Base-by-base conservation (phyloP, 2,113 vertebrate genomes). In the Bubalus kerabau region DNA sequence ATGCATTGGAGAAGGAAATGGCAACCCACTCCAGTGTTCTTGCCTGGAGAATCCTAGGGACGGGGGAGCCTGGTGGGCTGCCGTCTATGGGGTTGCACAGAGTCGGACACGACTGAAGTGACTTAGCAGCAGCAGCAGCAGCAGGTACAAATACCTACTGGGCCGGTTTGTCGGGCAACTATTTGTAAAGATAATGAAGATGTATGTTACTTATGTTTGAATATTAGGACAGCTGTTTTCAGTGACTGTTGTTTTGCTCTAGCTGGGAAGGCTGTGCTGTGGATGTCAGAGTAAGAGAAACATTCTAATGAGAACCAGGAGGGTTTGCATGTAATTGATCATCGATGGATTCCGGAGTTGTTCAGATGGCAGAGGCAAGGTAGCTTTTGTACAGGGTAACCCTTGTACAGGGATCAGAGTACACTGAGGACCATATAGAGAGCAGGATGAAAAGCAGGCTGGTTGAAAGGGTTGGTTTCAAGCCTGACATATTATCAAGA, bases 301-400 rank as follows among this genome's bases (percentile, higher is more conserved):
- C 40, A 32, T 87, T 96, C 10, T 76, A 76, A 3, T 40, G 43
- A 67, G 91, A 76, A 67, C 59, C 50, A 26, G 82, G 85, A 59
- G 64, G 21, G 19, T 24, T 83, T 91, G 19, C n/a, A 83, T 15
- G 6, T 60, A 36, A 17, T 40, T 67, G 56, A 81, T 91, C 90
- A 8, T 5, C 50, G 90, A 54, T 67, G 62, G 91, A 76, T n/a
- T 59, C 48, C 62, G n/a, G 46, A 43, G 40, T n/a, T 87, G 95
- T n/a, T 76, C 59, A 21, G 81, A 21, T 36, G 46, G 23, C 71
- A 60, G 92, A 78, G 67, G 60, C 80, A 56, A 56, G 12, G 59
- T 17, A 56, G 52, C 54, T 78, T 98, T 95, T 87, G 71, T 43
- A 83, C 82, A 30, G 90, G 67, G 60, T 83, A 74, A 94, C 94